Evolutionary conservation across 64 coral and sea anemone genomes (phyloP).

Genomic region (Orbicella faveolata): DNA sequence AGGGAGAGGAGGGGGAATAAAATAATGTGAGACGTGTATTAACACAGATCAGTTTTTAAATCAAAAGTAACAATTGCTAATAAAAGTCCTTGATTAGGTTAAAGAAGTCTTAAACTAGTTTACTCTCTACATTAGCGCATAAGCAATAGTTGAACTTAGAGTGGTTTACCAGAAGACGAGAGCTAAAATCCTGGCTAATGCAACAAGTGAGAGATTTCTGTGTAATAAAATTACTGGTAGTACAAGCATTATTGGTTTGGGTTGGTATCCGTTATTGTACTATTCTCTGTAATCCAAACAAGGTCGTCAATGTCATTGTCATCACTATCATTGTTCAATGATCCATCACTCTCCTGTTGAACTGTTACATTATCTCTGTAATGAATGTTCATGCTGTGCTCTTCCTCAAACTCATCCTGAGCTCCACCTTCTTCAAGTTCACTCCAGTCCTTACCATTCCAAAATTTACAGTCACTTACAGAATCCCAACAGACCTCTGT

Average conservation of each 20-base stretch:
- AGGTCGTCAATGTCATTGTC: conserved; percentile 5
- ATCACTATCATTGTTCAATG: neutral
- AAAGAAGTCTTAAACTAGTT: too few relatives aligned
- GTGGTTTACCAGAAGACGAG: too few relatives aligned
- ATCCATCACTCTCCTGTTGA: conserved; percentile 18
- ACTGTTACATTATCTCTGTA: neutral
- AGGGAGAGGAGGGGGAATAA: too few relatives aligned
- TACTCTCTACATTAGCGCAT: too few relatives aligned
- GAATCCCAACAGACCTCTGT: conserved; percentile 23
- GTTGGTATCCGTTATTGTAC: neutral
- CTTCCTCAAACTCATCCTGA: neutral
- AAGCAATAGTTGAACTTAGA: too few relatives aligned
- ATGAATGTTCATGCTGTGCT: neutral
- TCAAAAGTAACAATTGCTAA: too few relatives aligned
- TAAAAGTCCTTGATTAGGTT: too few relatives aligned
- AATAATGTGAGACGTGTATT: too few relatives aligned
- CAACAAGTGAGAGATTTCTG: too few relatives aligned
- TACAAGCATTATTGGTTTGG: neutral
- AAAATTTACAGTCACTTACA: conserved; percentile 4
- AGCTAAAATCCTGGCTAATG: too few relatives aligned
- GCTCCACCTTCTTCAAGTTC: conserved; percentile 1
- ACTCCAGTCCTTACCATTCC: conserved; percentile 41
- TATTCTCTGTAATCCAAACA: conserved; percentile 20
- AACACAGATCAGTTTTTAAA: too few relatives aligned
- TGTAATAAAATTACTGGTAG: neutral